Evolutionary conservation across 2,888 invertebrate genomes (phyloP), one percentile per base, ranked within the genome.

Genomic region (Leucania comma): DNA sequence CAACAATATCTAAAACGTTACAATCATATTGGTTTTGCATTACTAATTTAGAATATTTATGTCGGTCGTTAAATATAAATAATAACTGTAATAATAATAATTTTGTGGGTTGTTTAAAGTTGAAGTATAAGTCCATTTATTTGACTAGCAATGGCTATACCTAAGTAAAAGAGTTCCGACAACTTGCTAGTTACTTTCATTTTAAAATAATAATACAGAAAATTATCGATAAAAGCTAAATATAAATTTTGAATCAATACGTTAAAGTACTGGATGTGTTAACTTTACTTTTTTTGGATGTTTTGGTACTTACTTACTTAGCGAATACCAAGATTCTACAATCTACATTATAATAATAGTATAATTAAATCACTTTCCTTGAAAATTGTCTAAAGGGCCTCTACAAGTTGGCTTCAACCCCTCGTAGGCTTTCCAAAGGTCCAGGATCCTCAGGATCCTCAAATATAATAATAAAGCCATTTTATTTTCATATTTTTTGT

Each of bases 41-140:
- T 64, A 17, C 42, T 42, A 29, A 46, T 60, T 38, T 3, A 17
- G 51, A 61, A 14, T 59, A 38, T 54, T 32, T 35, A 50, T 26
- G n/a, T 26, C 20, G 20, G 32, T 56, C 20, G 29, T 56, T 67
- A 58, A 29, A 22, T 56, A 79, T 32, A 42, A 46, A 26, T 63
- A 62, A 56, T 67, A 38, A 22, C 22, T 38, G 24, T 56, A 67
- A 56, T 73, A 60, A 53, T 58, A 20, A 14, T n/a, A 32, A 9
- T 78, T 60, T 22, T 46, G 20, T 26, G 22, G 17, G 29, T 60
- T 63, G 38, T 62, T 53, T 3, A 2, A 53, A 62, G 53, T 68
- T 70, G n/a, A 54, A 61, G 35, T 46, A 29, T 29, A 3, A 14
- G 54, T 48, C 3, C n/a, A 46, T 56, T 48, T 24, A 50, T 24